phyloP scores from a whole-genome alignment of 1,140 invertebrate genomes.

The Liolophura sinensis region DNA sequence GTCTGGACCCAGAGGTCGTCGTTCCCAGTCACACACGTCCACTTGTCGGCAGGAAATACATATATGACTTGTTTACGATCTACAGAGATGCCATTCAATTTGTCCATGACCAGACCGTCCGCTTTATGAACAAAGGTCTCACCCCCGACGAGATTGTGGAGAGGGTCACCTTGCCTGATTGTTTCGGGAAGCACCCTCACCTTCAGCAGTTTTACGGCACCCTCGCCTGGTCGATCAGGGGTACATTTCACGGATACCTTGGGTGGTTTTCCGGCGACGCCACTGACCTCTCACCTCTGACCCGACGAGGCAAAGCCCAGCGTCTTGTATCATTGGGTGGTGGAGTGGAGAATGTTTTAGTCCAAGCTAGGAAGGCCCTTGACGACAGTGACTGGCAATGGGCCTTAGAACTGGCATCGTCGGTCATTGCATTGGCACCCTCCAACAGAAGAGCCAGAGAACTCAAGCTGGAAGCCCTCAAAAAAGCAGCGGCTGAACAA shows the following conservation, averaged over 20 bases:
- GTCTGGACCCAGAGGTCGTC: slow-evolving; percentile 30
- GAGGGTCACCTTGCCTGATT: slow-evolving; percentile 26
- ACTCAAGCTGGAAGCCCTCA: slow-evolving; percentile 30
- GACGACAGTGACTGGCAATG: slow-evolving; percentile 38
- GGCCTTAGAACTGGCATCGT: slow-evolving; percentile 37
- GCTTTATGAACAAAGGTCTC: slow-evolving; percentile 35
- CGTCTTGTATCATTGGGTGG: slow-evolving; percentile 34
- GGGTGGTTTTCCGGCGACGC: slow-evolving; percentile 49
- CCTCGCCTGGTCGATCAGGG: slow-evolving; percentile 41
- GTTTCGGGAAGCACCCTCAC: slow-evolving; percentile 27
- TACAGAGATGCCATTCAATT: slow-evolving; percentile 47
- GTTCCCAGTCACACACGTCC: slow-evolving; percentile 46
- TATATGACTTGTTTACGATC: slow-evolving; percentile 24
- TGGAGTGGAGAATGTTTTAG: slow-evolving; percentile 21
- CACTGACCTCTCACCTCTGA: slow-evolving; percentile 37
- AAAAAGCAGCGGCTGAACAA: slow-evolving; percentile 28
- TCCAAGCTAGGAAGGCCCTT: slow-evolving; percentile 26
- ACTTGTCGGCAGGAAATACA: slow-evolving; percentile 23
- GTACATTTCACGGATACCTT: slow-evolving; percentile 35
- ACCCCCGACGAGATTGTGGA: slow-evolving; percentile 36
- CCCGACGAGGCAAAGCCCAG: slow-evolving; percentile 25
- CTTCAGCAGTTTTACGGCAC: slow-evolving; percentile 44
- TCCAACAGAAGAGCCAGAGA: slow-evolving; percentile 28
- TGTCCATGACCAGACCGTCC: slow-evolving; percentile 42
- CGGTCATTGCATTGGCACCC: slow-evolving; percentile 19